Base-by-base conservation (phyloP, 2,797 vertebrate species). In the Ataeniobius toweri region DNA sequence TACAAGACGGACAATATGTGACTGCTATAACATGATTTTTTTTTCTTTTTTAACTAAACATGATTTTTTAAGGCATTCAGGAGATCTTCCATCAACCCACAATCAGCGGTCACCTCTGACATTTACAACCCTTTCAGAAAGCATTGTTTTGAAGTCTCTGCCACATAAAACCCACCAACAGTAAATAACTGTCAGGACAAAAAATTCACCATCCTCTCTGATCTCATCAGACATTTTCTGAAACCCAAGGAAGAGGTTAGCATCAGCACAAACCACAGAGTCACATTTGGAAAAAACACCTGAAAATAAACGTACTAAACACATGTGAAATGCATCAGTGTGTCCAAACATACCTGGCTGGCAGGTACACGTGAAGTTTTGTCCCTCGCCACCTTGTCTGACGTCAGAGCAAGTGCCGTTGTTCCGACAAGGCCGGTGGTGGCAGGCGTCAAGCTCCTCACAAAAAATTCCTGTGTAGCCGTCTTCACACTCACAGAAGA, bases 381-480 rank as follows among this genome's bases (percentile, higher is more conserved):
- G 95, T 71, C 96, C 96, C 1, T 96, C 90, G 0, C 95, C 96
- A 56, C 97, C 97, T 86, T 99, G 97, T 13, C 88, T 89, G 4
- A 95, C 80, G 28, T 99, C 97, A 0, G 89, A 76, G 83, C 98
- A 99, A 82, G 96, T 97, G 65, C 95, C 97, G 0, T 98, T 97
- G 92, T 98, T 98, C 89, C 93, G 95, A 77, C 98, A 99, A 2
- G 97, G 97, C 1, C 95, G 94, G 85, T 84, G 93, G 82, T 95
- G 96, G 90, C 98, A 99, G 55, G 97, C 98, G 0, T 99, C 96
- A 26, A 97, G 98, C 87, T 99, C 98, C 89, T 99, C 97, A 71
- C 98, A 99, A 91, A 96, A 95, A 69, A 96, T 94, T 2, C 98
- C 98, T 6, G 91, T 93, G 73, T 97, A 98, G 4, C 94, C 93